Evolutionary conservation across 1,140 invertebrate genomes (phyloP), one percentile per base, ranked within the genome.

Genomic region (Cherax destructor): DNA sequence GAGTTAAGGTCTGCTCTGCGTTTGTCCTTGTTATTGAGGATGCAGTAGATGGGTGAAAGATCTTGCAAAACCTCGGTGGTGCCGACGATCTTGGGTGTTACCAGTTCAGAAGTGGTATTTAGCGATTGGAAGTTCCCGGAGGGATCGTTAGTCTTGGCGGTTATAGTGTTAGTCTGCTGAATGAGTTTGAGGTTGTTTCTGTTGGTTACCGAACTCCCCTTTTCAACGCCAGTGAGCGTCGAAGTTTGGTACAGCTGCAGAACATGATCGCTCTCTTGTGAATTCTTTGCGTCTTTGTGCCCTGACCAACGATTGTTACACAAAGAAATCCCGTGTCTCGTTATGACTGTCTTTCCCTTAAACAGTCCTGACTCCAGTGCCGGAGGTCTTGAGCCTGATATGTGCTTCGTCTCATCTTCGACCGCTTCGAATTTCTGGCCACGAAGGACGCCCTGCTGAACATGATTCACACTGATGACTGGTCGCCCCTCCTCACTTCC

Each of bases 1-100:
- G 89, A 91, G 0, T 74, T 91, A n/a, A 91, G 86, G 83, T 91
- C 83, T 41, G 76, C 89, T 1, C 16, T 56, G 77, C 50, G 76
- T 76, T 69, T 85, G 11, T 85, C 76, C 3, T 21, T 13, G 76
- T 21, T n/a, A 21, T 69, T 86, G 76, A 78, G 56, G 74, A 79
- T 21, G 83, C 30, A 78, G 61, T 79, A 79, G 24, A 83, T 21
- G 11, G 77, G 24, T 18, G 83, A 61, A 9, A 91, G 61, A 61
- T 85, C 83, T 41, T 80, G 7, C 10, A 69, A 74, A 74, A 49
- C 77, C 4, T 65, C 50, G 24, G 24, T 18, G 13, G 24, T 13
- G 10, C 69, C 59, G 7, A 85, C 10, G 10, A 47, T 41, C 6
- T 79, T 16, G 41, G 11, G 18, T n/a, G 30, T 24, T 21, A 76